These are phyloP conservation scores for Erpetoichthys calabaricus DNA, from an alignment of 2,797 vertebrate genomes.

Conservation along the genomic window DNA sequence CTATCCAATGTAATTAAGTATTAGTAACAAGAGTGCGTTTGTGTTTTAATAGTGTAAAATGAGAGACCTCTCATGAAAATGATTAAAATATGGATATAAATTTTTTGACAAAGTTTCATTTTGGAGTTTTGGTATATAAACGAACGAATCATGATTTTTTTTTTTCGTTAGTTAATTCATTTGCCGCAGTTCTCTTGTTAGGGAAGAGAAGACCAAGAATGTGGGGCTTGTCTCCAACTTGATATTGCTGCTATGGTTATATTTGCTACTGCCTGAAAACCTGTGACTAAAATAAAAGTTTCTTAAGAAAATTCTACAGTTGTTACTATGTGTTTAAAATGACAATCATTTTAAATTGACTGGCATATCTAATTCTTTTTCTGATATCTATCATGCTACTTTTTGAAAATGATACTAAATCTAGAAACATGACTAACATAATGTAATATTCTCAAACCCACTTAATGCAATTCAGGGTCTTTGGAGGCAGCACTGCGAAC, in stretches of 20 bases:
- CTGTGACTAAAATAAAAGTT: slow-evolving; percentile 35
- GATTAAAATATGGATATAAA: slow-evolving; percentile 25
- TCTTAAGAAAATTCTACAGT: slow-evolving; percentile 19
- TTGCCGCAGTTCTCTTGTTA: slow-evolving; percentile 37
- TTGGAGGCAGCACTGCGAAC: too few species aligned
- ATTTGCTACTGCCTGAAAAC: slow-evolving; percentile 38
- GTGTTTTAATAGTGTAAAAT: slow-evolving; percentile 4
- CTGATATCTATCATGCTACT: too few species aligned
- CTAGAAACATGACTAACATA: too few species aligned
- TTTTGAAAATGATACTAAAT: too few species aligned
- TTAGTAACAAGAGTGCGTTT: slow-evolving; percentile 1
- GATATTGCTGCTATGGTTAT: slow-evolving; percentile 49
- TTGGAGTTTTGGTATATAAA: slow-evolving; percentile 28
- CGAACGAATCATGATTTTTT: slow-evolving; percentile 22
- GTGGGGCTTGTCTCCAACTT: slow-evolving; percentile 42
- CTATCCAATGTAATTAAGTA: not conserved
- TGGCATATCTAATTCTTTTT: too few species aligned
- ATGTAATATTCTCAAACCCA: too few species aligned
- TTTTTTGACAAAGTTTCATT: slow-evolving; percentile 25
- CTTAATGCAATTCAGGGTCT: too few species aligned
- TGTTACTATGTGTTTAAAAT: too few species aligned
- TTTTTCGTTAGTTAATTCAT: slow-evolving; percentile 26
- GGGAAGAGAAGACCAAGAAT: slow-evolving; percentile 37
- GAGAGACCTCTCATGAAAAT: slow-evolving; percentile 8
- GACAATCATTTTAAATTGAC: too few species aligned